These are phyloP conservation scores for Trigoniulus corallinus DNA, from an alignment of 1,140 invertebrate species.

Conservation along the genomic window DNA sequence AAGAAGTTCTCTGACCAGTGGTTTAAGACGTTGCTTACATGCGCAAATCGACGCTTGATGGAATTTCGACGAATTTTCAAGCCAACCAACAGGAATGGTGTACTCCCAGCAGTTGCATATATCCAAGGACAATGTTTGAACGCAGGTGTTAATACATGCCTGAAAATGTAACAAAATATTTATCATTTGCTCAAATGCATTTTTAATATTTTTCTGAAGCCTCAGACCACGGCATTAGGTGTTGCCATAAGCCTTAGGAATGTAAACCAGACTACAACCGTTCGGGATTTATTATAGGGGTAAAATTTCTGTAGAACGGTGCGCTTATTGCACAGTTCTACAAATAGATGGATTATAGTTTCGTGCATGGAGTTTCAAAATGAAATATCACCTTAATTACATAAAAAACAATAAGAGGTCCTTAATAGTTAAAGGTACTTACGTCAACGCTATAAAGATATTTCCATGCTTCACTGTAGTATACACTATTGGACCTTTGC, in stretches of 20 bases:
- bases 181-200: too few species aligned
- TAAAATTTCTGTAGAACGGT: too few species aligned
- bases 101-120: background rate
- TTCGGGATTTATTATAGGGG: too few species aligned
- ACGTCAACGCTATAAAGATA: background rate
- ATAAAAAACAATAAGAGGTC: background rate
- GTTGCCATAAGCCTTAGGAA: too few species aligned
- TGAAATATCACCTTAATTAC: too few species aligned
- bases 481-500: background rate
- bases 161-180: too few species aligned
- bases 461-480: background rate
- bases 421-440: background rate
- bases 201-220: too few species aligned
- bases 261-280: too few species aligned
- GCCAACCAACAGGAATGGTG: background rate
- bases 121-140: background rate
- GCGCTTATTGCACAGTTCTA: too few species aligned
- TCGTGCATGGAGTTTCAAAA: too few species aligned
- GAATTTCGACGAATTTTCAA: background rate
- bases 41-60: background rate
- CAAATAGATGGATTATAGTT: too few species aligned
- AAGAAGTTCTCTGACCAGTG: background rate
- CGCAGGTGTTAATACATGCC: background rate
- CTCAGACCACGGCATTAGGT: too few species aligned
- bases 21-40: background rate